A percentile compares a stretch with the other conserved stretches of the same genome.
Conservation (phyloP, 64 coral and sea anemone genomes). For the Porites lutea region DNA sequence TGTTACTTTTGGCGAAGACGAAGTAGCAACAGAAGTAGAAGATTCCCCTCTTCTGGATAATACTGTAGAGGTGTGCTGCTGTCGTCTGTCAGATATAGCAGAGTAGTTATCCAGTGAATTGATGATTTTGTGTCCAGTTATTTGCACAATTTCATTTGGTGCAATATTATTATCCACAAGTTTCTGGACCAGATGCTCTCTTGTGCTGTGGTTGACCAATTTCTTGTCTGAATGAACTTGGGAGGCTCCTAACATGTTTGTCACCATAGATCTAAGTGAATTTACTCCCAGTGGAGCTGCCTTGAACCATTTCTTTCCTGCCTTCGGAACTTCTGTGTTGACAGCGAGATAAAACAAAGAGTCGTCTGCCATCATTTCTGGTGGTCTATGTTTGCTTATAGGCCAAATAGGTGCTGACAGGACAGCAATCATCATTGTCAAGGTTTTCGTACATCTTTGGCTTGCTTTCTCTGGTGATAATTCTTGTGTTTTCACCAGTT, state of each 20-base stretch:
- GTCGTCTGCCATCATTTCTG: neutral
- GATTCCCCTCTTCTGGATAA: neutral
- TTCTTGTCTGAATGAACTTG: neutral
- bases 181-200: too few relatives aligned
- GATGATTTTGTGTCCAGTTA: neutral
- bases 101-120: too few relatives aligned
- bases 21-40: neutral
- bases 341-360: neutral
- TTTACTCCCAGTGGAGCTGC: too few relatives aligned
- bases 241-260: neutral
- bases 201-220: neutral
- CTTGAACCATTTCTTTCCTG: neutral
- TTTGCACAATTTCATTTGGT: neutral
- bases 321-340: neutral
- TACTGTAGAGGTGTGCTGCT: neutral
- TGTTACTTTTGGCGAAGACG: neutral
- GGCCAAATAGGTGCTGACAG: too few relatives aligned
- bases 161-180: neutral
- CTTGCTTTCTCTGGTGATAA: too few relatives aligned
- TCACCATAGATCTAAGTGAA: neutral
- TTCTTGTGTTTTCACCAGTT: too few relatives aligned
- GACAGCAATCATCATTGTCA: too few relatives aligned
- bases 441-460: too few relatives aligned
- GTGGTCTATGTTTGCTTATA: too few relatives aligned
- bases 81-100: neutral